These are phyloP conservation scores for Mycteria americana DNA, from an alignment of 2,797 vertebrate genomes.

Conservation along the genomic window DNA sequence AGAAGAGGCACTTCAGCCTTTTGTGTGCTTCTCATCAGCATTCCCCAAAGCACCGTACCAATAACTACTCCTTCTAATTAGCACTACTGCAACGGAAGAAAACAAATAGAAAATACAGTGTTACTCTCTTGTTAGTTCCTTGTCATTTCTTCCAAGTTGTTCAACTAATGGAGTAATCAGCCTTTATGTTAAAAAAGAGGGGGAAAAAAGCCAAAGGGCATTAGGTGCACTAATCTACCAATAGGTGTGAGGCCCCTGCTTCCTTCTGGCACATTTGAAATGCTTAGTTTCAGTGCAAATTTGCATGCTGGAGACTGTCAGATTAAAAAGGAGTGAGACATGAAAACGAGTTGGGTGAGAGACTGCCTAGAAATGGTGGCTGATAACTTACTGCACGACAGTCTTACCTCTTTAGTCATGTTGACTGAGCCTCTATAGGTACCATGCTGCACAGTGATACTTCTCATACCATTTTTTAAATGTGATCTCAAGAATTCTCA, in stretches of 20 bases:
- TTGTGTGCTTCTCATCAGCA: slow-evolving; percentile 58
- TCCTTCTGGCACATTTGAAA: not conserved
- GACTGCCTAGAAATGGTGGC: slow-evolving; percentile 6
- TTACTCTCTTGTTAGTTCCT: slow-evolving; percentile 59
- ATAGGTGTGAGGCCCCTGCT: slow-evolving; percentile 21
- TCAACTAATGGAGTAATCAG: slow-evolving; percentile 34
- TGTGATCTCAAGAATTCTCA: not conserved
- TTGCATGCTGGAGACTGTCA: slow-evolving; percentile 3
- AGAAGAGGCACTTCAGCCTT: slow-evolving; percentile 35
- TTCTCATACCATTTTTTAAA: not conserved
- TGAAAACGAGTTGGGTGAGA: slow-evolving; percentile 26
- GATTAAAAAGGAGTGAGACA: slow-evolving; percentile 31
- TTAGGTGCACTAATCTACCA: not conserved
- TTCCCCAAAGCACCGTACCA: slow-evolving; percentile 34
- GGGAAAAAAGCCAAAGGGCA: not conserved
- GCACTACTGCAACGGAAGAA: slow-evolving; percentile 29
- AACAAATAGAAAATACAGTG: slow-evolving; percentile 60
- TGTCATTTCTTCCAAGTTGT: slow-evolving; percentile 50
- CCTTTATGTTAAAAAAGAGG: not conserved
- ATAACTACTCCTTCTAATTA: slow-evolving; percentile 56
- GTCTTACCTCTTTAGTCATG: not conserved
- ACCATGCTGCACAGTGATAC: not conserved
- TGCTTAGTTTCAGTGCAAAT: not conserved
- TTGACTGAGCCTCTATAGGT: not conserved
- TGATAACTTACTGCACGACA: not conserved